Conservation (phyloP, 2,888 invertebrate genomes). For the Tanypteryx hageni region DNA sequence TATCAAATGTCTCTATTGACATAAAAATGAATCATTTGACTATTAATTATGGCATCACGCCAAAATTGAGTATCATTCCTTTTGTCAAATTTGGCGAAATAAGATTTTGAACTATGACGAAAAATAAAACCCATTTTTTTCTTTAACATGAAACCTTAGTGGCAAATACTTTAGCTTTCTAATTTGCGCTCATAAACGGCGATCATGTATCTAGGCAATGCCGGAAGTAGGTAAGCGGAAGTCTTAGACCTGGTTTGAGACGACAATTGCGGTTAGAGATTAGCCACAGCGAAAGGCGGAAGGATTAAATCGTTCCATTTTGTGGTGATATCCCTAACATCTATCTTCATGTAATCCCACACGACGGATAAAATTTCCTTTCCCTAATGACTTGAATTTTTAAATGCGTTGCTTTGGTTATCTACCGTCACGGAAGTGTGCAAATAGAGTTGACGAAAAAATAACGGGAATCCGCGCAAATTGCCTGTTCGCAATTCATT, state of each 20-base stretch:
- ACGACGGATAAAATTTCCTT: not conserved
- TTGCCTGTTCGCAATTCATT: too few species aligned
- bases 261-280: not conserved
- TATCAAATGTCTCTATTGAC: too few species aligned
- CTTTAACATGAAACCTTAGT: not conserved
- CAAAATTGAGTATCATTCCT: too few species aligned
- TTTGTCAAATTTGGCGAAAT: too few species aligned
- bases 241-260: not conserved
- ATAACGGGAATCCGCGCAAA: too few species aligned
- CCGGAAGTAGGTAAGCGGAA: not conserved
- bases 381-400: too few species aligned
- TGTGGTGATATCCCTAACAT: not conserved
- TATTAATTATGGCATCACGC: too few species aligned
- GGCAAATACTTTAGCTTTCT: not conserved
- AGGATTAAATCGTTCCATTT: not conserved
- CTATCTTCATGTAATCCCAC: not conserved
- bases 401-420: not conserved
- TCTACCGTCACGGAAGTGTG: not conserved
- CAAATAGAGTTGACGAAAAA: too few species aligned
- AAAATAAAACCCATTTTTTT: too few species aligned
- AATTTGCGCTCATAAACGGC: not conserved
- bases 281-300: not conserved
- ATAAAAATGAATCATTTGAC: too few species aligned
- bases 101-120: too few species aligned
- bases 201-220: not conserved